Evolutionary conservation across 2,797 vertebrate genomes (phyloP), one percentile per base, ranked within the genome.

Genomic region (Microctenopoma stevenorrisi): DNA sequence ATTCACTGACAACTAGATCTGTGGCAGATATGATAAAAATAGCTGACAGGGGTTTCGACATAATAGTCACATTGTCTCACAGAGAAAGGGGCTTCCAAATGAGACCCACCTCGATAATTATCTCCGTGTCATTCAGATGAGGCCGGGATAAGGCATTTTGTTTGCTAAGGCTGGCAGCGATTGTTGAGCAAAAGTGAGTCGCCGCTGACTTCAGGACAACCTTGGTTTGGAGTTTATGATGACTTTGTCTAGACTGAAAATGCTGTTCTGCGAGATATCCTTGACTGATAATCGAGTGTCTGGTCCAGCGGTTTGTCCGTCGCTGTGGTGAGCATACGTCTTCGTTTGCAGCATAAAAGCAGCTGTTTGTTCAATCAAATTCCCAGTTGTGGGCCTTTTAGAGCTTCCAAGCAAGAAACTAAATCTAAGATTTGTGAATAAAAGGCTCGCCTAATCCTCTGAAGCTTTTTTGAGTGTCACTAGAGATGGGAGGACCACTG

Each of bases 41-140:
- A 94, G 91, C 91, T 93, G 92, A 92, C 92, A 86, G 87, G 78
- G 81, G 86, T 88, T 91, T 93, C 90, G 88, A 92, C 83, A 93
- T 86, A 91, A 88, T 84, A 83, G 88, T 85, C 75, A 85, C 86
- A 90, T 88, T 88, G 84, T 90, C 89, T 91, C 86, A 74, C 57
- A n/a, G 62, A 87, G 79, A 84, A 42, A 89, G 81, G 50, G 74
- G 74, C 75, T 84, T 87, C 78, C 88, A 88, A 92, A 87, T 79
- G 80, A 84, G 76, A 78, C 76, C 73, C 86, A 87, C 77, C 74
- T 77, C 22, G 69, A 91, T 91, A 91, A 90, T 91, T 89, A 92
- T 92, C 90, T 86, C 81, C 37, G 35, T 86, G 88, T 85, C 87
- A 86, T 89, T 91, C 90, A 84, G 88, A 89, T 88, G 76, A 78